Evolutionary conservation across 2,113 vertebrate genomes (phyloP).

Genomic region (Coreoperca whiteheadi): DNA sequence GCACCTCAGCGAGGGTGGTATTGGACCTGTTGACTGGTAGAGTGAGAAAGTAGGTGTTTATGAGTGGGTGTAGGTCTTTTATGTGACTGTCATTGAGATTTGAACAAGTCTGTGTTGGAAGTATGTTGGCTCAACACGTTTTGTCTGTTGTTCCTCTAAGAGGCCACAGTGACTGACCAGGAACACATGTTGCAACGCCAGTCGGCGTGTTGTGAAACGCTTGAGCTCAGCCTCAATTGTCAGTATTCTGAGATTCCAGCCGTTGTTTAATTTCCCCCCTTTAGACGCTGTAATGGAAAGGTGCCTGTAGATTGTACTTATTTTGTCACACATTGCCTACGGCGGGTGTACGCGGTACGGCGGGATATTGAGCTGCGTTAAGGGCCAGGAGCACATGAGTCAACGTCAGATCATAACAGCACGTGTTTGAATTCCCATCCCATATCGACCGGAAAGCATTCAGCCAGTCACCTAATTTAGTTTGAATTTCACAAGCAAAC

Average conservation of each 20-base stretch:
- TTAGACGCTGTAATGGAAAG: background rate
- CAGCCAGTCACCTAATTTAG: background rate
- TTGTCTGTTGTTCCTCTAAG: constrained; percentile 58
- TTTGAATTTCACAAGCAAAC: background rate
- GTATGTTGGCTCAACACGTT: constrained; percentile 43
- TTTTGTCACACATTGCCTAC: background rate
- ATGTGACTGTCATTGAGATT: constrained; percentile 63
- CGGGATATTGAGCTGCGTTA: background rate
- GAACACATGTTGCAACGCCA: constrained; percentile 56
- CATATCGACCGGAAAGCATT: background rate
- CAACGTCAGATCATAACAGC: background rate
- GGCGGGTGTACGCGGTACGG: background rate
- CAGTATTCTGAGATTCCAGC: background rate
- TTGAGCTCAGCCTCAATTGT: background rate
- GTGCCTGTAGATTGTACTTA: background rate
- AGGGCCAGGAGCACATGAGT: background rate
- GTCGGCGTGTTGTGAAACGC: constrained; percentile 23
- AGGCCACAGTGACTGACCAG: constrained; percentile 58
- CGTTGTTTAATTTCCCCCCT: background rate
- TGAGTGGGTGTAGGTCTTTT: constrained; percentile 46
- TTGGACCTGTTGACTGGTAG: constrained; percentile 59
- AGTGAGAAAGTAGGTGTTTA: constrained; percentile 38
- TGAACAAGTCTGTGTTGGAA: constrained; percentile 65
- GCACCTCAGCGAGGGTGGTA: constrained; percentile 38
- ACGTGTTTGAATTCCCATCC: background rate